Percentiles rank a stretch among this genome's conserved stretches.
These are phyloP conservation scores for Pempheris klunzingeri DNA, from an alignment of 2,797 vertebrate species.

Conservation along the genomic window DNA sequence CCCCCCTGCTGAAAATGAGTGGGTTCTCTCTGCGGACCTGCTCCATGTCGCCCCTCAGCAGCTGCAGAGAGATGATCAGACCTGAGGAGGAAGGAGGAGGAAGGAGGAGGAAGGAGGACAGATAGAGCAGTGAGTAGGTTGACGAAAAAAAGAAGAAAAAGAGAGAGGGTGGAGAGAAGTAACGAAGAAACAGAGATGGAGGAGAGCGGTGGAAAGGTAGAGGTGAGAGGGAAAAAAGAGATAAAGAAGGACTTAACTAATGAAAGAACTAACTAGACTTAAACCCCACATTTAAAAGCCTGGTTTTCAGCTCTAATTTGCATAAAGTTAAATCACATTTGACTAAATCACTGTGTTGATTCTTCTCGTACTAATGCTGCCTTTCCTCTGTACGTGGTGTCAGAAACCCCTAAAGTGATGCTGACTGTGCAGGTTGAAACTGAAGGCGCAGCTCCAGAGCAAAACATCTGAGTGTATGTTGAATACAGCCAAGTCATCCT, in stretches of 20 bases:
- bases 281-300: too few species aligned
- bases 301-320: too few species aligned
- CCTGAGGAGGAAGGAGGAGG: constrained; percentile 79
- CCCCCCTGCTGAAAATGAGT: constrained; percentile 89
- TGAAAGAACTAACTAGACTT: too few species aligned
- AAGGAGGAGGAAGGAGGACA: neutral
- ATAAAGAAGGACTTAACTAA: too few species aligned
- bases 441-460: neutral
- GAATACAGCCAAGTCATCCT: neutral
- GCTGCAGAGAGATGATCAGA: constrained; percentile 94
- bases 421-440: neutral
- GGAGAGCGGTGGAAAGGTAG: neutral
- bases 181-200: neutral
- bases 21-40: constrained; percentile 93
- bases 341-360: too few species aligned
- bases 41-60: constrained; percentile 94
- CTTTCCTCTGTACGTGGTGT: neutral
- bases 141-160: neutral
- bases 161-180: neutral
- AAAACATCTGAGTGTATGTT: too few species aligned
- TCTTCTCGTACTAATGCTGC: too few species aligned
- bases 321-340: too few species aligned
- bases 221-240: too few species aligned
- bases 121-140: neutral
- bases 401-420: neutral